Conservation (phyloP, 2,797 vertebrate genomes). For the Cygnus olor region DNA sequence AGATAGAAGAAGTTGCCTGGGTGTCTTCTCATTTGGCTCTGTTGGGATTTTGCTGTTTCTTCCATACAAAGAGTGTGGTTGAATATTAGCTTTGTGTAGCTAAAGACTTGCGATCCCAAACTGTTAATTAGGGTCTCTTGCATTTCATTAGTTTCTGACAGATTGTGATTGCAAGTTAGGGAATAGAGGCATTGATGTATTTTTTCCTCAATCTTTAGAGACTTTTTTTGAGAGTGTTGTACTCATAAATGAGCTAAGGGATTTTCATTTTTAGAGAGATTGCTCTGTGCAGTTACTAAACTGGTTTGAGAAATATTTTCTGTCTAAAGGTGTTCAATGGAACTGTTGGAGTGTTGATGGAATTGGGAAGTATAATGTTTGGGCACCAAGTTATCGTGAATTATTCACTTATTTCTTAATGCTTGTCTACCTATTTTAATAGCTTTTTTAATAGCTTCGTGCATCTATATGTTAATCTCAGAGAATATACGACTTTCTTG, state of each 20-base stretch:
- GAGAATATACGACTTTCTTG: not conserved
- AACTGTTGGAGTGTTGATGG: not conserved
- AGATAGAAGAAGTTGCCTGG: rapidly evolving
- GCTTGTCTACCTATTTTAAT: not conserved
- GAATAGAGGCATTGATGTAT: not conserved
- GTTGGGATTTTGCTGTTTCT: not conserved
- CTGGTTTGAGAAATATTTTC: not conserved
- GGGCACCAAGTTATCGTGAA: not conserved
- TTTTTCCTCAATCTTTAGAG: not conserved
- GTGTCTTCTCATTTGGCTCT: rapidly evolving
- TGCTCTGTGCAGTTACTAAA: not conserved
- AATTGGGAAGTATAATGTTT: not conserved
- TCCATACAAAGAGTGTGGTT: rapidly evolving
- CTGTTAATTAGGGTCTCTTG: not conserved
- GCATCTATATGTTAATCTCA: not conserved
- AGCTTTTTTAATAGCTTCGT: not conserved
- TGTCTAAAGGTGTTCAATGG: not conserved
- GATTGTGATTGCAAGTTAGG: not conserved
- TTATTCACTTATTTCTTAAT: not conserved
- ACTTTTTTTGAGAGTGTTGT: rapidly evolving
- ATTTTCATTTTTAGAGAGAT: not conserved
- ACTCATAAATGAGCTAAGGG: not conserved
- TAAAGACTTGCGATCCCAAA: not conserved
- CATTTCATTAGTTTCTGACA: not conserved
- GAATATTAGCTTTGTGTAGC: not conserved